Conservation (phyloP, 2,888 invertebrate species). For the Epinotia demarniana region DNA sequence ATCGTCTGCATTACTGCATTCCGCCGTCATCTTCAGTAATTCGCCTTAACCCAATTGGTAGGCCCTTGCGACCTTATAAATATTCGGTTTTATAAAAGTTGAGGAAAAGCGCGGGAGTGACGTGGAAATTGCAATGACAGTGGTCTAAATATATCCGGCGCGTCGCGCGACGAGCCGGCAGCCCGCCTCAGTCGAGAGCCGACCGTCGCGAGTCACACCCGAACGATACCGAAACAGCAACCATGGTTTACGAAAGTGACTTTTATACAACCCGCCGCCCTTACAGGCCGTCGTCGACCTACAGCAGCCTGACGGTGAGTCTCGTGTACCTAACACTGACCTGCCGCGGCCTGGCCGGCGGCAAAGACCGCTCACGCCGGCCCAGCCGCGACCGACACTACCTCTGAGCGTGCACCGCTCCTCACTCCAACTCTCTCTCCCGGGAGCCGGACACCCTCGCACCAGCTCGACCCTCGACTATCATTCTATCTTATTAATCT, state of each 20-base stretch:
- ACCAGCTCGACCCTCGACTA: slow-evolving; percentile 73
- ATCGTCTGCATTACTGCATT: slow-evolving; percentile 52
- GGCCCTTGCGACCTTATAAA: slow-evolving; percentile 62
- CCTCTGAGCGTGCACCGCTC: slow-evolving; percentile 64
- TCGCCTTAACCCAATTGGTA: slow-evolving; percentile 75
- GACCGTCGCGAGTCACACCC: slow-evolving; percentile 80
- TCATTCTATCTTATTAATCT: slow-evolving; percentile 55
- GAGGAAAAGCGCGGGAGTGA: slow-evolving; percentile 70
- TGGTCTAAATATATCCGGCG: slow-evolving; percentile 79
- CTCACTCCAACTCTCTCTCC: slow-evolving; percentile 72
- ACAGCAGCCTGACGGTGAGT: slow-evolving; percentile 91
- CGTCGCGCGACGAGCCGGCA: slow-evolving; percentile 60
- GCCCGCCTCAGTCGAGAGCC: slow-evolving; percentile 77
- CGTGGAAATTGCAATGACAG: slow-evolving; percentile 84
- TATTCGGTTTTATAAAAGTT: slow-evolving; percentile 65
- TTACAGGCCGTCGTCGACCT: slow-evolving; percentile 86
- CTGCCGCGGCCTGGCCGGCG: slow-evolving; percentile 30
- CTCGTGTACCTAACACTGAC: slow-evolving; percentile 65
- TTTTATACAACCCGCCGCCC: slow-evolving; percentile 95
- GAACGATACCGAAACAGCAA: slow-evolving; percentile 78
- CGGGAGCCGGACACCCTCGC: slow-evolving; percentile 81
- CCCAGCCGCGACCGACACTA: slow-evolving; percentile 33
- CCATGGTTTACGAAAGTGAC: slow-evolving; percentile 97
- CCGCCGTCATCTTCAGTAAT: slow-evolving; percentile 53
- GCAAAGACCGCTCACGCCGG: slow-evolving; percentile 11